Base-by-base conservation (phyloP, 2,888 invertebrate species). In the Kryphioiulus occultus region DNA sequence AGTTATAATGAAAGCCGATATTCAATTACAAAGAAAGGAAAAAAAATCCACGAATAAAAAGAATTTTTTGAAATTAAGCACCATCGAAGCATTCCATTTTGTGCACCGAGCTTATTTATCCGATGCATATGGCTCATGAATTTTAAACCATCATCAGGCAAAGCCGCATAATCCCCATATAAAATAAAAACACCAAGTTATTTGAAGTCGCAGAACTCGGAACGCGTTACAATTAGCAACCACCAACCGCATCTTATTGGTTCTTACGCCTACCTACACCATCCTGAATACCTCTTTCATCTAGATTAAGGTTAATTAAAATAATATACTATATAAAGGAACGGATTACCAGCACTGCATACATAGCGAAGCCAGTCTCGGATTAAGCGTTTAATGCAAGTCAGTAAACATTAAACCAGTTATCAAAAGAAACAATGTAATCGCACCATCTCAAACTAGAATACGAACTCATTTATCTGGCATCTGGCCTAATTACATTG, bases 1-100 rank as follows among this genome's bases (percentile, higher is more conserved):
- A 83, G 2, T 83, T 35, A 78, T 78, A 83, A 83, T 19, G n/a
- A 83, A 83, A 83, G 30, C 30, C 22, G 83, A 83, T 83, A 32
- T 83, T 83, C 30, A 35, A 26, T 30, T 83, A 83, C 30, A 83
- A 83, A 83, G 26, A 3, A 83, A 83, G 1, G 30, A 26, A 26
- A 22, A 83, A 83, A 32, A 83, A 35, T 26, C 26, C 83, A 2
- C 19, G 17, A 53, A 53, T 19, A 53, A 53, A 19, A 1, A 47
- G 15, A 47, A 47, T 10, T 47, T 47, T 47, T 5, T 2, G 9
- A 47, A 47, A 47, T 15, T 17, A 47, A 10, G 17, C 53, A n/a
- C 1, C 53, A 10, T 53, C 53, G 1, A 53, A n/a, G 17, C 53
- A n/a, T 53, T 53, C 53, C 2, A 17, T 53, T 53, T 53, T n/a